A percentile compares a stretch with the other conserved stretches of the same genome.
phyloP scores from a whole-genome alignment of 2,113 vertebrate genomes.

The Felis chaus region DNA sequence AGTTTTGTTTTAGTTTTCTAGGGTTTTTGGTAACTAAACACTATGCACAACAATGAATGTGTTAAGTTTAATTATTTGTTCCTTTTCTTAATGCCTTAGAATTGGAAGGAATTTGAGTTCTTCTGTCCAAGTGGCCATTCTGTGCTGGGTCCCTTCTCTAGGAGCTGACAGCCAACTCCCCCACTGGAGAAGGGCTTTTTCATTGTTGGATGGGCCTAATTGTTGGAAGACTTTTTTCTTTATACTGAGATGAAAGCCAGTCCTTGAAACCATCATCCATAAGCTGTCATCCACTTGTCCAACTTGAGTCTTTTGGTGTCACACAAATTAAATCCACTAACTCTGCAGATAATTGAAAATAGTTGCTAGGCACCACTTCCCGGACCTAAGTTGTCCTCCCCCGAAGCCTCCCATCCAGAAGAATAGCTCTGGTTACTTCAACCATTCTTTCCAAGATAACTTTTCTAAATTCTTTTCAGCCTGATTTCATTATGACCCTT shows the following conservation, averaged over 20 bases:
- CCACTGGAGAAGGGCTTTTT: conserved; percentile 18
- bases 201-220: conserved; percentile 36
- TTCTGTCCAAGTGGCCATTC: conserved; percentile 52
- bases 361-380: conserved; percentile 43
- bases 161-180: neutral
- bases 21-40: neutral
- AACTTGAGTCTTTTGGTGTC: conserved; percentile 33
- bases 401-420: neutral
- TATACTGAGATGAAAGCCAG: conserved; percentile 32
- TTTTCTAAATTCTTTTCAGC: neutral
- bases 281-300: conserved; percentile 46
- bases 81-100: conserved; percentile 29
- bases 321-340: conserved; percentile 15
- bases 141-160: neutral
- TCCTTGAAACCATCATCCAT: conserved; percentile 48
- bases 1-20: conserved; percentile 40
- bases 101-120: conserved; percentile 52
- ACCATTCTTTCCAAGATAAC: neutral
- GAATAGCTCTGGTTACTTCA: neutral
- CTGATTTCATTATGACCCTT: neutral
- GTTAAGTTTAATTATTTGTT: conserved; percentile 50
- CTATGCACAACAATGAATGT: conserved; percentile 38
- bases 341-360: conserved; percentile 54
- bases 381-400: neutral
- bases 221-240: conserved; percentile 27